A percentile compares a stretch with the other conserved stretches of the same genome.
Evolutionary conservation across 2,797 vertebrate genomes (phyloP).

Genomic region (Esox lucius): DNA sequence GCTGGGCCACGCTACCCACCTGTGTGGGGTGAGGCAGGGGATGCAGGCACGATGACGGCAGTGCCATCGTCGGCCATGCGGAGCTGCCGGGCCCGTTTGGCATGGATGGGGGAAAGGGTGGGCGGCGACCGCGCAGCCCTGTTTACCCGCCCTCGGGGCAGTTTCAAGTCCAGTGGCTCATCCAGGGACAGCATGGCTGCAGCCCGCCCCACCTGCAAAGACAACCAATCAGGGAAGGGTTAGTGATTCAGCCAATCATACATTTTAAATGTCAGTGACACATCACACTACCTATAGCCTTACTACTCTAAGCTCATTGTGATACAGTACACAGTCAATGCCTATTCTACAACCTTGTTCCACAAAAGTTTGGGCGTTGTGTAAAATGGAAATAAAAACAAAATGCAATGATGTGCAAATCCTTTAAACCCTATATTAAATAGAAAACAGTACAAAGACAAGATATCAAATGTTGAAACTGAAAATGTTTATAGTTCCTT

Average conservation of each 20-base stretch:
- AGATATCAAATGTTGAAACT: too few relatives aligned
- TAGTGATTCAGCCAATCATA: background rate
- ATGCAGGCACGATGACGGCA: slow-evolving; percentile 75
- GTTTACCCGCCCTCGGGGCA: slow-evolving; percentile 77
- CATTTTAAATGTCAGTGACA: background rate
- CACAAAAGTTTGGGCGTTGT: too few relatives aligned
- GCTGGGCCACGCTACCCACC: slow-evolving; percentile 52
- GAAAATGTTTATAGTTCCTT: too few relatives aligned
- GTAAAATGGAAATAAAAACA: too few relatives aligned
- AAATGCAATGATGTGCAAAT: too few relatives aligned
- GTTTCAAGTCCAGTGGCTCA: slow-evolving; percentile 94
- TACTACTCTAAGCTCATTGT: too few relatives aligned
- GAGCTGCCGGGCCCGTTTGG: slow-evolving; percentile 72
- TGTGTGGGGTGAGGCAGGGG: slow-evolving; percentile 73
- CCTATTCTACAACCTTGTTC: too few relatives aligned
- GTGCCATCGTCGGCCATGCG: slow-evolving; percentile 79
- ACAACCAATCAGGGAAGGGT: slow-evolving; percentile 32
- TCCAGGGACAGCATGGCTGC: slow-evolving; percentile 90
- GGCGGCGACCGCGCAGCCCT: slow-evolving; percentile 64
- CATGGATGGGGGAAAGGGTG: slow-evolving; percentile 60
- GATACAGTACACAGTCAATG: too few relatives aligned
- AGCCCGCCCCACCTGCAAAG: slow-evolving; percentile 63
- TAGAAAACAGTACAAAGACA: too few relatives aligned
- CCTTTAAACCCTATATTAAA: too few relatives aligned
- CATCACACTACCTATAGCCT: too few relatives aligned